Evolutionary conservation across 1,140 invertebrate genomes (phyloP), one percentile per base, ranked within the genome.

Genomic region (Chelonus insularis): DNA sequence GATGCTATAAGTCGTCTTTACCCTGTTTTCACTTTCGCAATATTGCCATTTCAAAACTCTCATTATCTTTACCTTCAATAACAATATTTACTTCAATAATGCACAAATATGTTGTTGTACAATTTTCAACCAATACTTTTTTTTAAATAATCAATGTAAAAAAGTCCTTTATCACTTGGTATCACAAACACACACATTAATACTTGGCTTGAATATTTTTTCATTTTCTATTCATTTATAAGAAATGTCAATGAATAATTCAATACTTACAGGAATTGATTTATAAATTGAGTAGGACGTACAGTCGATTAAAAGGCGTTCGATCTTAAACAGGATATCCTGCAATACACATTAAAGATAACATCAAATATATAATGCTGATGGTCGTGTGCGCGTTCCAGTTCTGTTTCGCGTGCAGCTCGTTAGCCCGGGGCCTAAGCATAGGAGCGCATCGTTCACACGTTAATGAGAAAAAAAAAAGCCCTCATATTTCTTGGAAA

Each of bases 301-400:
- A 14, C 47, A 50, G 45, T 59, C 34, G 29, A 57, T 63, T 43
- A 56, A 32, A n/a, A 57, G 18, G 11, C 16, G 20, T 59, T 63
- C 39, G 62, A 63, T 63, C 56, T 58, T 43, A 18, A 63, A 39
- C 62, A 50, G 62, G 62, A 63, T 59, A 63, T 63, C 62, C 62
- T 55, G 56, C 36, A 32, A 57, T 57, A 57, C 9, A 45, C 4
- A 29, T 50, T 14, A 56, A n/a, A n/a, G 1, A 21, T 45, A 45
- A 18, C 5, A 8, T 39, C 5, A 36, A 8, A 21, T 16, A 4
- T n/a, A 14, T 41, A 23, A 21, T 56, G 5, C n/a, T 21, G 36
- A 20, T 12, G 12, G 21, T n/a, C 29, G 39, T 36, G 32, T 37
- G 16, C n/a, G 20, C 20, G 7, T 55, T 41, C 11, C 21, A 63